Conservation (phyloP, 2,888 invertebrate species). For the Trachelus tabidus region DNA sequence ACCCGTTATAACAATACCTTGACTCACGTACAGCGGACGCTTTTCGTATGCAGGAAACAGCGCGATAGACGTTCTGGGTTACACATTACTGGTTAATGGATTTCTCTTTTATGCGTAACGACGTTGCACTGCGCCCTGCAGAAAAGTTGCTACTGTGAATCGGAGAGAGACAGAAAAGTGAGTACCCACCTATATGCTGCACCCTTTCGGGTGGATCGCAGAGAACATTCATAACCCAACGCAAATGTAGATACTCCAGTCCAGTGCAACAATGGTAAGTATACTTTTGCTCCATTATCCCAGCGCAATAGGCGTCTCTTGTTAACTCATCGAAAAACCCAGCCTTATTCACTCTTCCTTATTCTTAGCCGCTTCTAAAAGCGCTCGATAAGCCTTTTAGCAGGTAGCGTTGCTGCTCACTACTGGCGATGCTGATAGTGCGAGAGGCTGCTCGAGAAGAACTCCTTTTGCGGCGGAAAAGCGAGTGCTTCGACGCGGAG, state of each 20-base stretch:
- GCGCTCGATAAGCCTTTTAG: background rate
- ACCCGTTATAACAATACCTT: background rate
- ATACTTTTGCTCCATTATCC: background rate
- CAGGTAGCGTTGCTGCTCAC: background rate
- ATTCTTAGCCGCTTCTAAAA: background rate
- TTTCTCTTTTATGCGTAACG: background rate
- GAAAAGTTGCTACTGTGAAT: background rate
- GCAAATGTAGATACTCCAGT: background rate
- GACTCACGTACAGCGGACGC: background rate
- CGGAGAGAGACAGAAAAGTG: background rate
- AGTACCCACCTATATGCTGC: background rate
- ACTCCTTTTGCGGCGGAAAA: background rate
- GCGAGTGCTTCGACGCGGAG: background rate
- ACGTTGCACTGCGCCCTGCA: background rate
- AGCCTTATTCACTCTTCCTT: background rate
- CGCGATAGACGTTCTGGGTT: background rate
- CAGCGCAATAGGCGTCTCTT: background rate
- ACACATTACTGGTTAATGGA: background rate
- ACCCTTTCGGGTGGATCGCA: background rate
- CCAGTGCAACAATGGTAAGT: background rate
- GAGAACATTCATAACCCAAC: background rate
- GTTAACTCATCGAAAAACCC: background rate
- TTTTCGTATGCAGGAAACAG: background rate
- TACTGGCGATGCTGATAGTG: background rate
- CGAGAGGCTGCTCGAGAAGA: background rate